Evolutionary conservation across 2,113 vertebrate genomes (phyloP), one percentile per base, ranked within the genome.

Genomic region (Strix uralensis): DNA sequence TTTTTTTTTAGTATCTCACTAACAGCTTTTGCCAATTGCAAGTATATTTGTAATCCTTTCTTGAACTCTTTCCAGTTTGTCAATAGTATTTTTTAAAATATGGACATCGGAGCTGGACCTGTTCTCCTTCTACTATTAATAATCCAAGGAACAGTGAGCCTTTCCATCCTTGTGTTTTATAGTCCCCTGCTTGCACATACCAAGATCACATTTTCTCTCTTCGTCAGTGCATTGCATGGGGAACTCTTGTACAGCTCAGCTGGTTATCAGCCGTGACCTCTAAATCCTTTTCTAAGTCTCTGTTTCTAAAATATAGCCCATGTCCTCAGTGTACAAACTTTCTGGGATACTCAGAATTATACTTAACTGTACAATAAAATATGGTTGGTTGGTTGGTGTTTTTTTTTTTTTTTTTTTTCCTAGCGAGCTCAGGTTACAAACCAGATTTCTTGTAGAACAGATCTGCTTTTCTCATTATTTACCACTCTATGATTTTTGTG

Each of bases 391-490:
- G 21, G 1, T 23, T 36, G 36, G 36, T 66, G 61, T 79, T 78
- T 86, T 2, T 21, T 61, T 59, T 79, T 78, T 86, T 2, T 21
- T 61, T 59, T 71, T 82, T 42, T 84, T 52, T 81, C 1, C 10
- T 49, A 20, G 36, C 27, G 61, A 86, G 69, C 40, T 94, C 77
- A 63, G n/a, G 58, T 94, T 94, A 94, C 74, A 93, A 92, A 88
- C 73, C 66, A 88, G 71, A 86, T 47, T 93, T 34, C 51, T 65
- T 77, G 78, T 90, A 79, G 66, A 91, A 89, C 4, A 57, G 62
- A 77, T 75, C 89, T 94, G 95, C 51, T 97, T 92, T 95, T 96
- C 95, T 95, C 92, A 94, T 95, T 94, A 95, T 82, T 96, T 87
- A 77, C 73, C 49, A 52, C 55, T 58, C 38, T 29, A 65, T 55